Evolutionary conservation across 92 coral and sea anemone genomes (phyloP).

Genomic region (Porites lobata): DNA sequence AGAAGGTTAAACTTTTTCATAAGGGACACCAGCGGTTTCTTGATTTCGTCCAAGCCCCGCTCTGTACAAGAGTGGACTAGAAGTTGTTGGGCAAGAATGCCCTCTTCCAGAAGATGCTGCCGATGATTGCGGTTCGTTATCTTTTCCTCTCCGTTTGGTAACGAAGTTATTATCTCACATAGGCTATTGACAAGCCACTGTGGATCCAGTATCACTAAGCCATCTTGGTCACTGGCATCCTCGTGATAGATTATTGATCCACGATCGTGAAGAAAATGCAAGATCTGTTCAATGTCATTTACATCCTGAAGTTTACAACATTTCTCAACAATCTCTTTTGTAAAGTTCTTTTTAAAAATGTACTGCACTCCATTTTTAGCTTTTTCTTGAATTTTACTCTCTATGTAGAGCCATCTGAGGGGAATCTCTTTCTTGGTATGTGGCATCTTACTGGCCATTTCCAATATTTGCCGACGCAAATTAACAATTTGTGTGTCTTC

Average conservation of each 20-base stretch:
- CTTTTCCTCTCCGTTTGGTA: neutral
- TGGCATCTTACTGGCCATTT: neutral
- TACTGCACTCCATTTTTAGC: neutral
- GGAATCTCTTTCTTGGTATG: constrained; percentile 28
- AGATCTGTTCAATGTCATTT: constrained; percentile 18
- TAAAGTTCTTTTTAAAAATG: neutral
- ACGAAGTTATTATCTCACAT: neutral
- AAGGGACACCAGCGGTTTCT: constrained; percentile 10
- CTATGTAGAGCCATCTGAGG: constrained; percentile 37
- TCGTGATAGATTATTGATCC: constrained; percentile 27
- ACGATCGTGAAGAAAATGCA: constrained; percentile 32
- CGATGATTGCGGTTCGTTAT: neutral
- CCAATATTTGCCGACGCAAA: constrained; percentile 6
- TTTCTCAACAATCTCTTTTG: neutral
- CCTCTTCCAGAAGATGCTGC: neutral
- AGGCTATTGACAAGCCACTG: constrained; percentile 6
- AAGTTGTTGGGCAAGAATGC: constrained; percentile 4
- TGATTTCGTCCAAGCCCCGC: neutral
- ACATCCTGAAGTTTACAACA: neutral
- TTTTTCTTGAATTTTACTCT: neutral
- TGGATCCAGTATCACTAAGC: constrained; percentile 35
- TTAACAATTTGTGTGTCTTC: constrained; percentile 6
- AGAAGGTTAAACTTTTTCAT: constrained; percentile 27
- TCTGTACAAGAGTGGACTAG: constrained; percentile 6
- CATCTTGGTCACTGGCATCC: neutral